Base-by-base conservation (phyloP, 2,888 invertebrate species). In the Mellilla xanthometata region DNA sequence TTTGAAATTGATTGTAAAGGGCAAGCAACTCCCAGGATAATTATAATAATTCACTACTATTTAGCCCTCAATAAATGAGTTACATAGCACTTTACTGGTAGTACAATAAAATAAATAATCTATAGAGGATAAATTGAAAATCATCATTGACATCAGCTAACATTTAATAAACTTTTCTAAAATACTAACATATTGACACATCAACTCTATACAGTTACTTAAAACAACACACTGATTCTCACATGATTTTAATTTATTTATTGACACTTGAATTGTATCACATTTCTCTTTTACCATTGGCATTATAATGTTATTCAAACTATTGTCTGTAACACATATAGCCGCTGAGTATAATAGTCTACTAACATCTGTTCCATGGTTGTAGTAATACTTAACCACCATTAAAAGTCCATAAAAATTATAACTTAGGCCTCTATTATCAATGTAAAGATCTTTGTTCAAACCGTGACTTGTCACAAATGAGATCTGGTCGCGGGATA, bases 391-490 rank as follows among this genome's bases (percentile, higher is more conserved):
- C 52, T 86, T 86, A 10, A 86, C 81, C 49, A 87, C 87, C 80
- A 87, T 78, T 24, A 89, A 65, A 33, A 89, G 61, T 30, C 88
- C 88, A 72, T 86, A 88, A 28, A 95, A 90, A 79, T 93, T 93
- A 68, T 94, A 94, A 63, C 94, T 95, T 38, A 92, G 72, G 12
- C 94, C 94, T 57, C 90, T 80, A 3, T 72, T 66, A 59, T 91
- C 91, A 35, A 95, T 91, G 65, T 93, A 93, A 74, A 95, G 87
- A 65, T 92, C 90, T 63, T 91, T 87, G 62, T 90, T 70, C 22
- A 95, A 87, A 53, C 90, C 80, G 69, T 94, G 93, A 40, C 89
- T 91, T 47, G 81, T 81, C 39, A 95, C 90, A 75, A 94, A 95
- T 51, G 91, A 89, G 45, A 91, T 91, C 66, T 93, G 92, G 49